Base-by-base conservation (phyloP, 2,113 vertebrate species). In the Xyliphius kryptos region DNA sequence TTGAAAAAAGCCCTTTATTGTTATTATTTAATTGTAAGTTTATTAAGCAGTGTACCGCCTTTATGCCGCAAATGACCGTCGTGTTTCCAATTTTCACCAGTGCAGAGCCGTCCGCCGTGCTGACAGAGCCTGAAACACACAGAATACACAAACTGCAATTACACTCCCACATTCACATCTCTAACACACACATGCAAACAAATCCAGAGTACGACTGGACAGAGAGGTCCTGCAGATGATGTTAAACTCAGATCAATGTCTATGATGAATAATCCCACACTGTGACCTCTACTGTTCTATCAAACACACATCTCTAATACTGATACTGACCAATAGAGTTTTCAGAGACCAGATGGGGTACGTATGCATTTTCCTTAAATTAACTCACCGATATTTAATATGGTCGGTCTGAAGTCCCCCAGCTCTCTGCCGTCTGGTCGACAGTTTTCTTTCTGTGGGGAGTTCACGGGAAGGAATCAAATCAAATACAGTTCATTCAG, bases 11-110 rank as follows among this genome's bases (percentile, higher is more conserved):
- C 15, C 2, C 1, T 19, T 11, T 9, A 0, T 56, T 10, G 16
- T n/a, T n/a, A n/a, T n/a, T n/a, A 1, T 37, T 22, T 56, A 1
- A 16, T 36, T 7, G 12, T 4, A 15, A 21, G 11, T 3, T 17
- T 17, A 32, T 13, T 5, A 10, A 1, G 1, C 11, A 37, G 13
- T 77, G 59, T 89, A 98, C 94, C 75, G 88, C 93, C 86, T 97
- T 99, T 58, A 99, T 83, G 41, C 96, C 96, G 76, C 95, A 98
- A 54, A 99, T 89, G 46, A 97, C 88, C 0, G 95, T 95, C 1
- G 92, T 97, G 79, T 97, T 97, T 74, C 96, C 95, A 46, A 97
- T 71, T 77, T 96, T 98, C 65, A 97, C 93, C 76, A 98, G 76
- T 13, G 95, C 92, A 21, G 95, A 99, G 51, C 93, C 95, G 63